Conservation (phyloP, 2,888 invertebrate species). For the Unio delphinus region DNA sequence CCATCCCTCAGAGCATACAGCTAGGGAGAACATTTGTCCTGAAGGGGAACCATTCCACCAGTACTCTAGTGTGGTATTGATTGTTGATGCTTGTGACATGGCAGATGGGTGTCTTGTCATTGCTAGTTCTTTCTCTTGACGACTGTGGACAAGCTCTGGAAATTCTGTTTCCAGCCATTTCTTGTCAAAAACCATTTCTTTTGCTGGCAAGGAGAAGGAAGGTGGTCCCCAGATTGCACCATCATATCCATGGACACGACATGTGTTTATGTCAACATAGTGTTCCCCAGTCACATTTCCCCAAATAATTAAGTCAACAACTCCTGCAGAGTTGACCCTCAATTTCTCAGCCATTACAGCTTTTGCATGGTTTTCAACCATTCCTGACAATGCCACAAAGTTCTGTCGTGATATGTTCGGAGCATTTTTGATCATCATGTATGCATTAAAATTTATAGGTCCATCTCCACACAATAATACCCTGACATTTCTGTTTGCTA, state of each 20-base stretch:
- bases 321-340: slow-evolving; percentile 61
- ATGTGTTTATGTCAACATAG: slow-evolving; percentile 47
- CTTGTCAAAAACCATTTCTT: slow-evolving; percentile 65
- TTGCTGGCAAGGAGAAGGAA: slow-evolving; percentile 61
- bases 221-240: slow-evolving; percentile 69
- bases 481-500: slow-evolving; percentile 56
- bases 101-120: slow-evolving; percentile 45
- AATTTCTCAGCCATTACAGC: slow-evolving; percentile 62
- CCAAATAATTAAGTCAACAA: slow-evolving; percentile 68
- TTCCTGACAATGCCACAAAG: slow-evolving; percentile 60
- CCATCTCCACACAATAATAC: slow-evolving; percentile 64
- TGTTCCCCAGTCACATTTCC: slow-evolving; percentile 61
- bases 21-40: slow-evolving; percentile 66
- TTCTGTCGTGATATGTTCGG: slow-evolving; percentile 60
- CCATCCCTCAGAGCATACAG: slow-evolving; percentile 66
- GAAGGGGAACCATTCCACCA: slow-evolving; percentile 64
- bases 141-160: slow-evolving; percentile 44
- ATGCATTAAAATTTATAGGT: slow-evolving; percentile 65
- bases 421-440: slow-evolving; percentile 62
- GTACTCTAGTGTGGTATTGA: slow-evolving; percentile 55
- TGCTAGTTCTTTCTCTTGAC: slow-evolving; percentile 31
- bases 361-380: slow-evolving; percentile 66
- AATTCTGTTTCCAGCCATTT: slow-evolving; percentile 66
- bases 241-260: slow-evolving; percentile 65
- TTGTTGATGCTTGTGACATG: slow-evolving; percentile 51